Evolutionary conservation across 2,113 vertebrate genomes (phyloP).

Genomic region (Columba janthina): DNA sequence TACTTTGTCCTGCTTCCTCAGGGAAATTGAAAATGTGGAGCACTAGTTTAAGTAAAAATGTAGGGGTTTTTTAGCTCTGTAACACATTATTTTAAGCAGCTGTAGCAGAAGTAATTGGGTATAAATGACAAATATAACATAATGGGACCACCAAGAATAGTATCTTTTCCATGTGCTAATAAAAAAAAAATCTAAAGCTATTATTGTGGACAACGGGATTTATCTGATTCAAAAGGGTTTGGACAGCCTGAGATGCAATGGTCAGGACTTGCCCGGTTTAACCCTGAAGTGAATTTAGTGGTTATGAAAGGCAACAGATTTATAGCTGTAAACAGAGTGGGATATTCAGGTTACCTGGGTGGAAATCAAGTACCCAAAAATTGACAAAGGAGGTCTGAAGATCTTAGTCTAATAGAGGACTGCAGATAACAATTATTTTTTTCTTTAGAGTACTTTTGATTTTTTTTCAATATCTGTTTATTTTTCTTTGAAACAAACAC

Average conservation of each 20-base stretch:
- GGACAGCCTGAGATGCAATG: background rate
- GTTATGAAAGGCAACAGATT: background rate
- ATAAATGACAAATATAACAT: background rate
- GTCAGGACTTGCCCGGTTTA: too few species aligned
- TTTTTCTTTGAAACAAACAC: background rate
- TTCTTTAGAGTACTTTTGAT: background rate
- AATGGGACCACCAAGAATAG: accelerated
- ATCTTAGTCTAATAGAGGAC: background rate
- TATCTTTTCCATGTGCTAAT: background rate
- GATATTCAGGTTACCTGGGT: background rate
- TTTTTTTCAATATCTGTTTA: background rate
- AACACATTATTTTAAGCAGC: background rate
- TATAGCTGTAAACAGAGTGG: background rate
- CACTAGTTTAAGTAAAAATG: background rate
- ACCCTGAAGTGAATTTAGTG: background rate
- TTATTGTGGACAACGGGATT: background rate
- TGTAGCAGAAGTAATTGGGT: background rate
- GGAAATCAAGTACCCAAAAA: background rate
- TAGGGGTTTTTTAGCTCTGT: accelerated
- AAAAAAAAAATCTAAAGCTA: background rate
- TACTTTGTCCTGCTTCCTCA: background rate
- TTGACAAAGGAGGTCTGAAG: background rate
- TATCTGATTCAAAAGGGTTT: background rate
- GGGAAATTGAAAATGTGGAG: background rate
- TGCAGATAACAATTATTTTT: background rate